A percentile compares a stretch with the other conserved stretches of the same genome.
These are phyloP conservation scores for Albula glossodonta DNA, from an alignment of 2,113 vertebrate species.

Conservation along the genomic window DNA sequence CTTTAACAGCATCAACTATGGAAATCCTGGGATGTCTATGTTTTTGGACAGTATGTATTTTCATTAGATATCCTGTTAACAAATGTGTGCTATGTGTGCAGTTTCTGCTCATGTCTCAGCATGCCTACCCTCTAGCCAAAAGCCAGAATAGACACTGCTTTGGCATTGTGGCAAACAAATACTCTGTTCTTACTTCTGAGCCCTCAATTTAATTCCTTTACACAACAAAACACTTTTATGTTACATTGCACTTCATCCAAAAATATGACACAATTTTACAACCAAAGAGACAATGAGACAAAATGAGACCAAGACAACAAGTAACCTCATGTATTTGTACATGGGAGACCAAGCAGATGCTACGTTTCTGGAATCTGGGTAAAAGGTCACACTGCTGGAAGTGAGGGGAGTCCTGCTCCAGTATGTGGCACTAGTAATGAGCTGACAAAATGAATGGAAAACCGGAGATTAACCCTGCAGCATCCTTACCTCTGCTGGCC, in stretches of 20 bases:
- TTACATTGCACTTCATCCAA: neutral
- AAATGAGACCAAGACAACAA: neutral
- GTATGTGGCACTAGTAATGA: constrained; percentile 34
- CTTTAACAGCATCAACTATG: neutral
- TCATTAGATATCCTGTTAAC: neutral
- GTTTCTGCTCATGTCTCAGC: neutral
- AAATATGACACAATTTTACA: neutral
- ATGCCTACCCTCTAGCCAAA: neutral
- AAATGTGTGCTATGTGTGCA: neutral
- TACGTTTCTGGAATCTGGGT: constrained; percentile 66
- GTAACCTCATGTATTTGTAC: neutral
- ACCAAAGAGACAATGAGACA: neutral
- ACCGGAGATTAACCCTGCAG: constrained; percentile 16
- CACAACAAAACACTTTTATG: neutral
- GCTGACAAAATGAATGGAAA: neutral
- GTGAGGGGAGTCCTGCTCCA: constrained; percentile 47
- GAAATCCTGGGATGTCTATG: neutral
- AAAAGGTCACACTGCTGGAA: constrained; percentile 60
- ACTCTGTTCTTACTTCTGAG: neutral
- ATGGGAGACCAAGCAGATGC: constrained; percentile 58
- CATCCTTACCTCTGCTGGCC: constrained; percentile 21
- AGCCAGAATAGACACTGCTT: neutral
- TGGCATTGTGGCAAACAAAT: neutral
- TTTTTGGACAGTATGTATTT: neutral
- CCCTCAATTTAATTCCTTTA: neutral